Evolutionary conservation across 2,113 vertebrate genomes (phyloP).

Genomic region (Sterrhoptilus dennistouni): DNA sequence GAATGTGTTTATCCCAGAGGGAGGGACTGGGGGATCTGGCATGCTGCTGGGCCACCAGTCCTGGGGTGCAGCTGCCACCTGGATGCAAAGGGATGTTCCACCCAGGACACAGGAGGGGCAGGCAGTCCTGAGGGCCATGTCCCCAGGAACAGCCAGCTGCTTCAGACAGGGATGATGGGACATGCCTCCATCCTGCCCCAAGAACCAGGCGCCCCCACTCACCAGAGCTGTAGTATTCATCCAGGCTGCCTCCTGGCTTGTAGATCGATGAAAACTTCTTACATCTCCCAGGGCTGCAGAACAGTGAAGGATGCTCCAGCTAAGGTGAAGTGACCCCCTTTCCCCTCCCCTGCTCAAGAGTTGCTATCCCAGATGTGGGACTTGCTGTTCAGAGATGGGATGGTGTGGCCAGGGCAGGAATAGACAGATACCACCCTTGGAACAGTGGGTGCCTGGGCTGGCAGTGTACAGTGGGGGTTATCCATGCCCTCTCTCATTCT

Average conservation of each 20-base stretch:
- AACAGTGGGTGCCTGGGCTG: neutral
- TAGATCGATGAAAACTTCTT: neutral
- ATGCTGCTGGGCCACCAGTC: neutral
- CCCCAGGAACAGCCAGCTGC: neutral
- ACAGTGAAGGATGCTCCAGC: neutral
- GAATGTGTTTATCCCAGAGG: neutral
- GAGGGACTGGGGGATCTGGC: accelerated
- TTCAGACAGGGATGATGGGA: neutral
- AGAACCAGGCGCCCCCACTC: neutral
- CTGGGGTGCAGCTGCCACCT: neutral
- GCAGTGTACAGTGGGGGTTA: no score
- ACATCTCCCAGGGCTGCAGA: neutral
- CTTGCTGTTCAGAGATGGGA: neutral
- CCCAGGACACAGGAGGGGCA: neutral
- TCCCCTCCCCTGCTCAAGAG: neutral
- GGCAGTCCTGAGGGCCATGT: neutral
- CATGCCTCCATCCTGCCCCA: accelerated
- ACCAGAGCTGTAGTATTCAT: conserved; percentile 19
- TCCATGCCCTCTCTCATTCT: neutral
- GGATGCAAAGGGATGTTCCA: neutral
- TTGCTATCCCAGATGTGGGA: accelerated
- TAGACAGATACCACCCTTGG: neutral
- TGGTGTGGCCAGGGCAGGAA: neutral
- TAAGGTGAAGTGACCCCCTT: neutral
- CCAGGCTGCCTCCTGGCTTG: neutral